phyloP scores from a whole-genome alignment of 2,888 invertebrate species.

The Junonia oenone region DNA sequence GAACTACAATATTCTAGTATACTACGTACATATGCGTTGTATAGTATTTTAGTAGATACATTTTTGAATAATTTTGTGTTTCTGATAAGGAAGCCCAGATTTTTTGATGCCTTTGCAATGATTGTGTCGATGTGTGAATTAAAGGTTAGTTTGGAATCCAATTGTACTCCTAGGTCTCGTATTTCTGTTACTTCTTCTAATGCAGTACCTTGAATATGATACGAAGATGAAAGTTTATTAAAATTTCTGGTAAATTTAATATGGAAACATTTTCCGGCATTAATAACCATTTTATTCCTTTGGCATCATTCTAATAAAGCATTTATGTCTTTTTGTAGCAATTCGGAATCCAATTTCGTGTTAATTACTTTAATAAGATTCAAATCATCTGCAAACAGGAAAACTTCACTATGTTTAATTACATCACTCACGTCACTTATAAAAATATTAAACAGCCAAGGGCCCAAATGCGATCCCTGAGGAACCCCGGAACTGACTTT shows the following conservation, averaged over 20 bases:
- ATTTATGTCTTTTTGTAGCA: no score
- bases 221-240: not conserved
- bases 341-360: no score
- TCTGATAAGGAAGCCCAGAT: not conserved
- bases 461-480: no score
- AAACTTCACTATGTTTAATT: no score
- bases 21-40: no score
- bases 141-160: not conserved
- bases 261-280: not conserved
- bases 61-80: not conserved
- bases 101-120: not conserved
- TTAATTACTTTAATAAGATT: no score
- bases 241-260: not conserved
- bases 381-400: no score
- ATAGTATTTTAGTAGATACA: not conserved
- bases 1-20: no score
- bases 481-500: no score
- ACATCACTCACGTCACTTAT: no score
- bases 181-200: not conserved
- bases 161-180: not conserved
- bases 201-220: not conserved
- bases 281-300: not conserved
- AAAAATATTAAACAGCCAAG: no score
- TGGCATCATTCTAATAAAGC: no score
- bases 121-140: not conserved